Conservation (phyloP, 1,140 invertebrate genomes). For the Ctenoplectra terminalis region DNA sequence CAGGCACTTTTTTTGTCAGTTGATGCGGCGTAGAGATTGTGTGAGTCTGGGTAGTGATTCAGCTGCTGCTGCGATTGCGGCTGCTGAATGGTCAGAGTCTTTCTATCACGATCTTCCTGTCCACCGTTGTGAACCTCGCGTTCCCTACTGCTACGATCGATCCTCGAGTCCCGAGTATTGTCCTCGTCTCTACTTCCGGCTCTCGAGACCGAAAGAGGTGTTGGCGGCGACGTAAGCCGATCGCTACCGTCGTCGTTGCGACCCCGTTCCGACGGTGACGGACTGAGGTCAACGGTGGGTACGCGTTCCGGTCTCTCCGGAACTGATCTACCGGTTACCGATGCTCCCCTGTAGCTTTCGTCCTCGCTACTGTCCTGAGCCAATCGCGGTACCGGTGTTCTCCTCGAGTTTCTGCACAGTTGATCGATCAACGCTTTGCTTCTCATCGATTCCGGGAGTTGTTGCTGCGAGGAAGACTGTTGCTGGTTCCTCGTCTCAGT, state of each 20-base stretch:
- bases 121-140: slow-evolving; percentile 74
- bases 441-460: slow-evolving; percentile 82
- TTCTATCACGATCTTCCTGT: slow-evolving; percentile 74
- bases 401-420: slow-evolving; percentile 85
- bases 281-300: slow-evolving; percentile 80
- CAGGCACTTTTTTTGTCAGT: slow-evolving; percentile 84
- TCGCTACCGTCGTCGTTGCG: slow-evolving; percentile 77
- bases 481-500: slow-evolving; percentile 69
- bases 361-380: slow-evolving; percentile 80
- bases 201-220: slow-evolving; percentile 75
- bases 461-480: slow-evolving; percentile 59
- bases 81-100: slow-evolving; percentile 67
- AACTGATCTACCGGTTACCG: slow-evolving; percentile 59
- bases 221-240: slow-evolving; percentile 78
- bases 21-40: slow-evolving; percentile 81
- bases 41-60: slow-evolving; percentile 81
- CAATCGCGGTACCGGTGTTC: slow-evolving; percentile 83
- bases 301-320: slow-evolving; percentile 80
- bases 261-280: slow-evolving; percentile 77
- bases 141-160: slow-evolving; percentile 76
- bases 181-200: slow-evolving; percentile 77
- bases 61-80: slow-evolving; percentile 68
- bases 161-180: slow-evolving; percentile 72
- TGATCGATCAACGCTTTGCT: slow-evolving; percentile 88
- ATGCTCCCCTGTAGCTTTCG: slow-evolving; percentile 75